phyloP scores from a whole-genome alignment of 2,888 invertebrate species.

The Endomychus coccineus region DNA sequence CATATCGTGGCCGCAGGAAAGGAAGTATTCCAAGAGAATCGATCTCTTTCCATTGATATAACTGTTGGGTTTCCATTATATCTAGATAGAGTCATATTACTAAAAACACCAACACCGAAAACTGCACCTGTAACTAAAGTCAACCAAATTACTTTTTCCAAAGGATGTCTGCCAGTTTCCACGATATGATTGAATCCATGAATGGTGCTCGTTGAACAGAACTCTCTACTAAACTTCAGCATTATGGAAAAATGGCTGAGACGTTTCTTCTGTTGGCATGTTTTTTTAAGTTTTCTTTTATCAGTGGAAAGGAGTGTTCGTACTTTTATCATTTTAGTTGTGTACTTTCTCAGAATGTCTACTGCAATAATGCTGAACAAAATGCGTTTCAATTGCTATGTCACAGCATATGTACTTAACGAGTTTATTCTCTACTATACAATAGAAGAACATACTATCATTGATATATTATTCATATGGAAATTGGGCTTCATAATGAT shows the following conservation, averaged over 20 bases:
- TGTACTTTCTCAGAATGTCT: not conserved
- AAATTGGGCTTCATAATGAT: no score
- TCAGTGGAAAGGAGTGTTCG: no score
- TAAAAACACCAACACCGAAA: constrained; percentile 37
- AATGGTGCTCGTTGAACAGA: constrained; percentile 34
- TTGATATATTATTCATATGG: no score
- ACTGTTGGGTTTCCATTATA: constrained; percentile 66
- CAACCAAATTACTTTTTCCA: constrained; percentile 35
- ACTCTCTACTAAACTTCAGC: constrained; percentile 16
- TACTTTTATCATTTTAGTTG: not conserved
- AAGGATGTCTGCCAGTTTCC: constrained; percentile 25
- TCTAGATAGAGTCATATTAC: constrained; percentile 54
- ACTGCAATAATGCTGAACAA: not conserved
- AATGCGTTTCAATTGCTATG: no score
- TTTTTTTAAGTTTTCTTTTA: no score
- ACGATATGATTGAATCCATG: constrained; percentile 36
- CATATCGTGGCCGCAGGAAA: constrained; percentile 63
- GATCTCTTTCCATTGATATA: constrained; percentile 66
- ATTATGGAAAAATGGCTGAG: no score
- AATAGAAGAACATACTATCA: no score
- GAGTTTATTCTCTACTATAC: no score
- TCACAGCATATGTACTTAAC: no score
- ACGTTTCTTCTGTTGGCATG: no score
- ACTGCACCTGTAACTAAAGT: constrained; percentile 28
- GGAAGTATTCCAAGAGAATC: constrained; percentile 64